Base-by-base conservation (phyloP, 1,140 invertebrate species). In the Prorops nasuta region DNA sequence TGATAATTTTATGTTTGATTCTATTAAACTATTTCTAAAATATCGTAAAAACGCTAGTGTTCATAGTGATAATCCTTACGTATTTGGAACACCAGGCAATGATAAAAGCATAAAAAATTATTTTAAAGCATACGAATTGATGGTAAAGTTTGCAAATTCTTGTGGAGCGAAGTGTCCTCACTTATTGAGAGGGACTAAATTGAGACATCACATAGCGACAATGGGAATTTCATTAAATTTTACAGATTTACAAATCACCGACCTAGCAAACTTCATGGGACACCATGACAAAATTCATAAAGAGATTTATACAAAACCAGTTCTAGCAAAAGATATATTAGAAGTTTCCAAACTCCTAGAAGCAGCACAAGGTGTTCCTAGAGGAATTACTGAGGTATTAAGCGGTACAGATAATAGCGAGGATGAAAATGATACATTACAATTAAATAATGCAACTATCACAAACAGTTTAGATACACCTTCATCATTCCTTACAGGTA, bases 171-270 rank as follows among this genome's bases (percentile, higher is more conserved):
- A 44, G 21, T n/a, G 32, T 34, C 28, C 43, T 12, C 43, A 44
- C 17, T 44, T 44, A 35, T 44, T 44, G 35, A 7, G 18, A 1
- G 43, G 43, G 18, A 44, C 43, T 20, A 44, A 44, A 2, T 6
- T 44, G 35, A 44, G 43, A 20, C 32, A 44, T n/a, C 43, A 44
- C 28, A 35, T 44, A 10, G 31, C 43, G 15, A 46, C 44, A 28
- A 36, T 46, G 34, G 20, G 44, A 18, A 21, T 35, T 32, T 8
- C 19, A 7, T 37, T 46, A 34, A 35, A 37, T 3, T 34, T 46
- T 38, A 21, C 35, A 36, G 44, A 46, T 3, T 37, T 21, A 21
- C 18, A 46, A 38, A 24, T 46, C 18, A 24, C 44, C 18, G 44
- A 46, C 14, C 20, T 46, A 17, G 34, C 32, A 16, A 46, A 46